These are phyloP conservation scores for Gonioctena quinquepunctata DNA, from an alignment of 1,140 invertebrate genomes.

Conservation along the genomic window DNA sequence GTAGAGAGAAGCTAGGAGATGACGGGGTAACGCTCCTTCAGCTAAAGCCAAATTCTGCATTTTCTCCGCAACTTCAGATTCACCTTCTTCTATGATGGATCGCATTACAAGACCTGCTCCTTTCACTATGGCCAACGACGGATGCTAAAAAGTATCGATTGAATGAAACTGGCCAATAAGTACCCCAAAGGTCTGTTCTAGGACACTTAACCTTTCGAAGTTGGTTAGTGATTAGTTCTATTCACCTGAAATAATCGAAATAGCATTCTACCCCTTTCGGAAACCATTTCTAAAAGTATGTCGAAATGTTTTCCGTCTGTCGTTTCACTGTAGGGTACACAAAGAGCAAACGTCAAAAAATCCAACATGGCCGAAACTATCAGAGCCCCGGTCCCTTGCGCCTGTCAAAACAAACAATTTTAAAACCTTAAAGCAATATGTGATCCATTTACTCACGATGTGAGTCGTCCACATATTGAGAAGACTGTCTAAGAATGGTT, in stretches of 20 bases:
- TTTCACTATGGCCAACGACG: slow-evolving; percentile 96
- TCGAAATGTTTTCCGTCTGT: slow-evolving; percentile 98
- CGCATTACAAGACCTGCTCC: slow-evolving; percentile 96
- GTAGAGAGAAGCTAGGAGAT: slow-evolving; percentile 91
- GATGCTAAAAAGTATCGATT: slow-evolving; percentile 67
- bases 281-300: slow-evolving; percentile 90
- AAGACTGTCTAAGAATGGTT: slow-evolving; percentile 90
- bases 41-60: slow-evolving; percentile 97
- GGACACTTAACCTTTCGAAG: too few species aligned
- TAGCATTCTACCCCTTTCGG: slow-evolving; percentile 84
- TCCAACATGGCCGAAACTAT: slow-evolving; percentile 95
- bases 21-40: slow-evolving; percentile 94
- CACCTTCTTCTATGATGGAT: slow-evolving; percentile 97
- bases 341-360: slow-evolving; percentile 97
- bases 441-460: slow-evolving; percentile 76
- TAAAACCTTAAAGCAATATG: too few species aligned
- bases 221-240: too few species aligned
- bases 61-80: slow-evolving; percentile 82
- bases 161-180: too few species aligned
- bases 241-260: slow-evolving; percentile 91
- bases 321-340: slow-evolving; percentile 98
- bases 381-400: slow-evolving; percentile 77
- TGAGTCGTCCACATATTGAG: slow-evolving; percentile 95
- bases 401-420: slow-evolving; percentile 60
- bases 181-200: too few species aligned